Conservation (phyloP, 2,797 vertebrate species). For the Hydrophis major region DNA sequence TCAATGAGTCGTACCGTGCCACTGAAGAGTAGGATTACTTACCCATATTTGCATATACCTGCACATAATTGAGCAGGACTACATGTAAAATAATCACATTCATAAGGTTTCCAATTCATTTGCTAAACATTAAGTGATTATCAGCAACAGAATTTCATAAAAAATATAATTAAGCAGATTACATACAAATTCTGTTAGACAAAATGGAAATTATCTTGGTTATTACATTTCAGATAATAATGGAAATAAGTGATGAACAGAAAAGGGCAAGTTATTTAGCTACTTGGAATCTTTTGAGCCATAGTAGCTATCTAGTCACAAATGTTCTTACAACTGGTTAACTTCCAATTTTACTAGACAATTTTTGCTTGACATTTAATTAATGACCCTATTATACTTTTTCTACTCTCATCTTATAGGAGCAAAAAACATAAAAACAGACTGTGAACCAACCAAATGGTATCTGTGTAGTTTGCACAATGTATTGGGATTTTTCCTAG, state of each 20-base stretch:
- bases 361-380: constrained; percentile 81
- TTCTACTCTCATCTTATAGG: constrained; percentile 73
- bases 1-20: background rate
- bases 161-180: background rate
- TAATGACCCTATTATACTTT: constrained; percentile 83
- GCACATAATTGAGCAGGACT: background rate
- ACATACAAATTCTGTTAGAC: background rate
- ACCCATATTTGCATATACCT: background rate
- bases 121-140: background rate
- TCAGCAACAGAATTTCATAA: background rate
- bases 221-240: constrained; percentile 3
- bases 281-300: constrained; percentile 29
- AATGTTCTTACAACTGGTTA: constrained; percentile 68
- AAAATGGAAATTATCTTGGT: background rate
- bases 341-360: constrained; percentile 72
- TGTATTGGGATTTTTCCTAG: background rate
- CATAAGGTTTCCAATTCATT: background rate
- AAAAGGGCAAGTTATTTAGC: constrained; percentile 1
- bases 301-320: constrained; percentile 19
- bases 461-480: constrained; percentile 20
- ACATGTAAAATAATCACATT: background rate
- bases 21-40: background rate
- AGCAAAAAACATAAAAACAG: constrained; percentile 63
- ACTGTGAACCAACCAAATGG: constrained; percentile 62
- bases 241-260: background rate